phyloP scores from a whole-genome alignment of 2,113 vertebrate genomes.

The Amphilophus citrinellus region DNA sequence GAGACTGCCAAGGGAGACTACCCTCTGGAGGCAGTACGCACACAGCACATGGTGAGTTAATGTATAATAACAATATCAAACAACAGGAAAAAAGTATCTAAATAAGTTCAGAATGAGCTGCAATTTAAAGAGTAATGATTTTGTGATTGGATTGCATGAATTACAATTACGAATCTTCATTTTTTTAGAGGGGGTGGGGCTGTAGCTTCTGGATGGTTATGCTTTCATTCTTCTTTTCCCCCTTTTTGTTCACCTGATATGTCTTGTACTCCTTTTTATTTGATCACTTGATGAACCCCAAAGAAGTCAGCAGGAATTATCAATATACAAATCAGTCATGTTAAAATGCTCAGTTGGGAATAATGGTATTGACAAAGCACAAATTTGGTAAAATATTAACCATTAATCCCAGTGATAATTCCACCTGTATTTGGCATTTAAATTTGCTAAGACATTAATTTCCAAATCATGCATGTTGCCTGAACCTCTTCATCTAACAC shows the following conservation, averaged over 20 bases:
- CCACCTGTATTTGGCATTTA: background rate
- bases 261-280: background rate
- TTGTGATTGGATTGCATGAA: background rate
- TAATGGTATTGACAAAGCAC: background rate
- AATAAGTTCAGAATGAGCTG: background rate
- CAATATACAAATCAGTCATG: background rate
- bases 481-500: conserved; percentile 15
- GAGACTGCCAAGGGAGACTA: conserved; percentile 99
- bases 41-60: conserved; percentile 93
- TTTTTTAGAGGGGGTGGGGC: background rate
- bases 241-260: background rate
- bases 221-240: conserved; percentile 1
- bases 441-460: background rate
- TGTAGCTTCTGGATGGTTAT: background rate
- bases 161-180: background rate
- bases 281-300: conserved; percentile 3
- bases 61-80: background rate
- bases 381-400: background rate
- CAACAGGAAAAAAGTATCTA: background rate
- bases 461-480: background rate
- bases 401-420: background rate
- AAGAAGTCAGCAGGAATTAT: background rate
- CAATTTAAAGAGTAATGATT: background rate
- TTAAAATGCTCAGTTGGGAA: background rate
- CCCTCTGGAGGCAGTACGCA: conserved; percentile 97